Base-by-base conservation (phyloP, 2,797 vertebrate genomes). In the Hylomyscus alleni region DNA sequence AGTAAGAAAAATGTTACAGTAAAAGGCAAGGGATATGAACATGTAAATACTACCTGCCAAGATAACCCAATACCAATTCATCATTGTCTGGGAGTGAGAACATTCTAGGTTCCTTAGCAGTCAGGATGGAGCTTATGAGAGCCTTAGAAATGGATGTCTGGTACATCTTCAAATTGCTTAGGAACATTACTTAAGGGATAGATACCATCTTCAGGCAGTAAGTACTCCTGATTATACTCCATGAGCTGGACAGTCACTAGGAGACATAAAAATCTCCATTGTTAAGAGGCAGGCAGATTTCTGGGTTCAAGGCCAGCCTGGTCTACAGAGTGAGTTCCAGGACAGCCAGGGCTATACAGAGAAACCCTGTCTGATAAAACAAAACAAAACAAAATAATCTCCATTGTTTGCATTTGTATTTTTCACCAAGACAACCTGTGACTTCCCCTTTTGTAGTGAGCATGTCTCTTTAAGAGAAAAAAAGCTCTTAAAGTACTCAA, bases 231-330 rank as follows among this genome's bases (percentile, higher is more conserved):
- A 0, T 40, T 50, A 34, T 29, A 77, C 11, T 44, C 29, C 17
- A 26, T 40, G 13, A 15, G 24, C 34, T 9, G 4, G 40, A 60
- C 2, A 83, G 7, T 44, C 0, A 0, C 5, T 26, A 69, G 29
- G 47, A 62, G 29, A 13, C 22, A 40, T 7, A 14, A 13, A 67
- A 67, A 34, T 67, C 20, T 7, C 5, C 44, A 24, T 15, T 56
- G 31, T 67, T 9, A 44, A 44, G 44, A 44, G 44, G 44, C 44
- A 44, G 44, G 44, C 44, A 6, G 44, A 44, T 44, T 44, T 44
- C 44, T 44, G 44, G 6, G 44, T 44, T 44, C 6, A 6, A 44
- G 44, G 44, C 44, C 44, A 44, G 44, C 44, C 44, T 44, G 44
- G 44, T 44, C 44, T 44, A 44, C 44, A 44, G 44, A 44, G 44